Evolutionary conservation across 2,797 vertebrate genomes (phyloP).

Genomic region (Thaleichthys pacificus): DNA sequence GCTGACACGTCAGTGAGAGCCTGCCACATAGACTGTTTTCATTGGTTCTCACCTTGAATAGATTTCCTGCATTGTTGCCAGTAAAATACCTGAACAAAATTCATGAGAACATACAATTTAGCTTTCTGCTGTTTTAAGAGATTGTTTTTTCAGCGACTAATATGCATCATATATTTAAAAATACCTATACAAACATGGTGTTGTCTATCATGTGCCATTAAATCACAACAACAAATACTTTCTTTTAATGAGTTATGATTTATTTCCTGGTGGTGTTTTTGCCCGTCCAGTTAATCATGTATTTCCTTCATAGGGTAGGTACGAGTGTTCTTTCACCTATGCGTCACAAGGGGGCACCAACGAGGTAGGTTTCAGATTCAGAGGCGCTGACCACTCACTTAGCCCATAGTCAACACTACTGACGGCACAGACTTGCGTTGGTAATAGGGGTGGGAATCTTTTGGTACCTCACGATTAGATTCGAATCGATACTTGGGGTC

Average conservation of each 20-base stretch:
- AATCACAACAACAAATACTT: not conserved
- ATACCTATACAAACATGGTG: not conserved
- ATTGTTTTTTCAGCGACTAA: too few relatives aligned
- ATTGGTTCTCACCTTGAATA: slow-evolving; percentile 56
- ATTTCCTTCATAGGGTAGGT: slow-evolving; percentile 71
- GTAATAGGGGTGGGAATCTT: too few relatives aligned
- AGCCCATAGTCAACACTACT: too few relatives aligned
- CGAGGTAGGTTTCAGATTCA: slow-evolving; percentile 77
- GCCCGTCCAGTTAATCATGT: not conserved
- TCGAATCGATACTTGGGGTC: too few relatives aligned
- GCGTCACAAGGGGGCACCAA: slow-evolving; percentile 96
- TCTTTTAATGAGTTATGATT: not conserved
- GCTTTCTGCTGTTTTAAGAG: too few relatives aligned
- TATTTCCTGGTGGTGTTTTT: not conserved
- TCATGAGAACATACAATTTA: too few relatives aligned
- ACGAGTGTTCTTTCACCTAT: slow-evolving; percentile 88
- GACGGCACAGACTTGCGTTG: too few relatives aligned
- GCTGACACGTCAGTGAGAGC: slow-evolving; percentile 65
- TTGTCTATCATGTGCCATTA: not conserved
- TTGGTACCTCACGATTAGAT: too few relatives aligned
- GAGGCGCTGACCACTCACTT: not conserved
- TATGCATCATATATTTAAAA: not conserved
- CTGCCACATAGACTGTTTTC: slow-evolving; percentile 50
- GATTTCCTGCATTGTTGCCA: not conserved
- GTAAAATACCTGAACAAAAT: not conserved